phyloP scores from a whole-genome alignment of 2,888 invertebrate species.

The Ophonus ardosiacus region DNA sequence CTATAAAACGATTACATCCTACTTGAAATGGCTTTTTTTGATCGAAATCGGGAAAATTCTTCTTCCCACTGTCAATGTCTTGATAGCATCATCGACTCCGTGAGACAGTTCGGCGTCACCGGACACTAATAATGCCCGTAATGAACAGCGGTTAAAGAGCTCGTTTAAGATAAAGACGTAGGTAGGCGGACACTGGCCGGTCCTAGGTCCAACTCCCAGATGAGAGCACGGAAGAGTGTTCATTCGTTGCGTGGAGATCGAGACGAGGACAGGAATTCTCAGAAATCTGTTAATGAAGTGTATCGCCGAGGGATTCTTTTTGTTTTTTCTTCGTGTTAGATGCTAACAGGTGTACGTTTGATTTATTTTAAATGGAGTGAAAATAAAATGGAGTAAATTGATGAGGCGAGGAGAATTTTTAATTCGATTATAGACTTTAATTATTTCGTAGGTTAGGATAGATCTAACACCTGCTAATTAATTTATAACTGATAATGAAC shows the following conservation, averaged over 20 bases:
- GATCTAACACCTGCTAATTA: constrained; percentile 31
- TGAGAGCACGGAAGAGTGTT: neutral
- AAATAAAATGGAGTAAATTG: constrained; percentile 46
- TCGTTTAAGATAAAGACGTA: constrained; percentile 61
- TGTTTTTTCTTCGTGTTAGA: constrained; percentile 39
- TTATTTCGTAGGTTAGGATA: constrained; percentile 8
- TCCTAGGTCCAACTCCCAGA: constrained; percentile 5
- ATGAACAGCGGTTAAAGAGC: constrained; percentile 58
- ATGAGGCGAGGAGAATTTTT: constrained; percentile 34
- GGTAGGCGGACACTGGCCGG: constrained; percentile 36
- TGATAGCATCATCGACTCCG: constrained; percentile 27
- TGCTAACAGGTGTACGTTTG: constrained; percentile 56
- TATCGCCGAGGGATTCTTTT: constrained; percentile 11
- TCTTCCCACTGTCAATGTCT: neutral
- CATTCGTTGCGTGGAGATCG: constrained; percentile 10
- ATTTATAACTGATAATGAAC: constrained; percentile 8
- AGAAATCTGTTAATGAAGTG: constrained; percentile 53
- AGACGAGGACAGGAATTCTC: constrained; percentile 45
- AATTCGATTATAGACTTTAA: constrained; percentile 46
- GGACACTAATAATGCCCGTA: constrained; percentile 61
- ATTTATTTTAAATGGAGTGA: constrained; percentile 50
- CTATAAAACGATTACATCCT: neutral
- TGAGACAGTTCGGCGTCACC: constrained; percentile 43
- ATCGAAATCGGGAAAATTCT: neutral
- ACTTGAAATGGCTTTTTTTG: neutral